phyloP scores from a whole-genome alignment of 2,797 vertebrate genomes.

The Anguilla obscura region DNA sequence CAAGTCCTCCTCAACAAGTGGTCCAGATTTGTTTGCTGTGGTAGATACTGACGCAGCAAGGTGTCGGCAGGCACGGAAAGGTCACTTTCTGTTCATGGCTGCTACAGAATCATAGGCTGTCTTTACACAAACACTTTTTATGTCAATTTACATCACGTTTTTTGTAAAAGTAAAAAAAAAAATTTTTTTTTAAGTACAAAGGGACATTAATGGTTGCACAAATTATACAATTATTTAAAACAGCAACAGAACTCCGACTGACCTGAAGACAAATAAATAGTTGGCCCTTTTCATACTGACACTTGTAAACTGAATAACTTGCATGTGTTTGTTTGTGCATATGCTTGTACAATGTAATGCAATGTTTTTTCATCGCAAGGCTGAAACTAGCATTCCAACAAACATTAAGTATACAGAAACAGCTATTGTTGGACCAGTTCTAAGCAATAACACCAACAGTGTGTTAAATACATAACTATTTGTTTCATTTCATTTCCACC shows the following conservation, averaged over 20 bases:
- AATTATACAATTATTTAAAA: neutral
- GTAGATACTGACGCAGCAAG: conserved; percentile 40
- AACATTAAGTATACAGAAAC: neutral
- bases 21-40: conserved; percentile 9
- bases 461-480: neutral
- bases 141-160: neutral
- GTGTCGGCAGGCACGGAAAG: conserved; percentile 25
- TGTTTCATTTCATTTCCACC: neutral
- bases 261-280: neutral
- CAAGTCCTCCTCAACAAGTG: conserved; percentile 20
- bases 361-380: neutral
- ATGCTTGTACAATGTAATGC: neutral
- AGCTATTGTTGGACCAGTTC: neutral
- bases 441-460: neutral
- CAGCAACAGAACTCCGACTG: neutral
- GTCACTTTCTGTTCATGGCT: conserved; percentile 29
- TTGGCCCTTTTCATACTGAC: neutral
- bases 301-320: neutral
- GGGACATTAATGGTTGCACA: neutral
- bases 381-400: neutral
- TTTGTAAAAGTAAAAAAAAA: neutral
- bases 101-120: neutral
- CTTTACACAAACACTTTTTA: neutral
- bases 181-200: neutral
- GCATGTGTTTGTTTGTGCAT: neutral